Evolutionary conservation across 2,113 vertebrate species (phyloP), one percentile per base, ranked within the genome.

Genomic region (Triplophysa tibetana): DNA sequence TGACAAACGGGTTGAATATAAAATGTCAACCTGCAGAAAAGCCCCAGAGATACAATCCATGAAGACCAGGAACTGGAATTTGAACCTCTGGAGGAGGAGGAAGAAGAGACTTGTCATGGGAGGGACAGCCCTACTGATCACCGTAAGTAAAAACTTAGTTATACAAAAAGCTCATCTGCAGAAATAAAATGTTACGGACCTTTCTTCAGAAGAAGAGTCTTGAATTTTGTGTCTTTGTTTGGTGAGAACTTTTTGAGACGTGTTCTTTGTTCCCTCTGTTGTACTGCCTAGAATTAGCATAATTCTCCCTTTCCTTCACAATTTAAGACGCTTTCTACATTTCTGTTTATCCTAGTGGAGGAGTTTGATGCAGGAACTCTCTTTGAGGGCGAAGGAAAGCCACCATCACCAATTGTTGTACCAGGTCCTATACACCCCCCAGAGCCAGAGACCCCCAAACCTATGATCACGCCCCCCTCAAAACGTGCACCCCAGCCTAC

Each of bases 31-130:
- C 7, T 45, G n/a, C 84, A 94, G 93, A 94, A 94, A 77, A 87
- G 84, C n/a, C 89, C 91, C 61, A 92, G 92, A 81, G 93, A 94
- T n/a, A 56, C 90, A 1, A 90, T 91, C 75, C 83, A 83, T 0
- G 92, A 94, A 81, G 93, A 94, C 52, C 93, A 93, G 79, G 93
- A 93, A 82, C 87, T 94, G 1, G 92, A 91, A 33, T 94, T 94
- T 79, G 91, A 91, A 72, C 90, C 91, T 9, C 79, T 93, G 45
- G 92, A 92, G 48, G 93, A 92, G 48, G 93, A 93, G 1, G 92
- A 92, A 3, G 91, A 93, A 2, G 91, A 91, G 13, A 8, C 24
- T 1, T 83, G 78, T 12, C 33, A 2, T n/a, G 84, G 82, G 60
- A 67, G 69, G 38, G 80, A 87, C 5, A 38, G 24, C 48, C 38